Conservation (phyloP, 2,797 vertebrate genomes). For the Aphelocoma californica region DNA sequence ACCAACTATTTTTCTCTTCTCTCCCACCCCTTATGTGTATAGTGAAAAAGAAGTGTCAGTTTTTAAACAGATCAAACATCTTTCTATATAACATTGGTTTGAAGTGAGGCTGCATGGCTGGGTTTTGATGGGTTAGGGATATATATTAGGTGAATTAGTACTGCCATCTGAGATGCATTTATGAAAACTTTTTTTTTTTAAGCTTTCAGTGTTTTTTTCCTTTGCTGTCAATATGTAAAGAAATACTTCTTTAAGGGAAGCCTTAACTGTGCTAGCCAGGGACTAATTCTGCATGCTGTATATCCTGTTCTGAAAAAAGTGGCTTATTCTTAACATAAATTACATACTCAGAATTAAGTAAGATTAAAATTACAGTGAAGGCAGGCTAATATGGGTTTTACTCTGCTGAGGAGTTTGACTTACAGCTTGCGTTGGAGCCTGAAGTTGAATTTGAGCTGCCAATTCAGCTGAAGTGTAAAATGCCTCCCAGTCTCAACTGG, state of each 20-base stretch:
- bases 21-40: not conserved
- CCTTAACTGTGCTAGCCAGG: not conserved
- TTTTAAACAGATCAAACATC: not conserved
- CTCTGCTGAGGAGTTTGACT: conserved; percentile 24
- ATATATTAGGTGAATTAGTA: not conserved
- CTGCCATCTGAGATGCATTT: not conserved
- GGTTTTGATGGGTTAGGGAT: not conserved
- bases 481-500: not conserved
- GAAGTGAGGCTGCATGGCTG: not conserved
- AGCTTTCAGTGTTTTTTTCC: not conserved
- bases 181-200: not conserved
- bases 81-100: not conserved
- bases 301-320: not conserved
- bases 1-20: not conserved
- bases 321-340: conserved; percentile 17
- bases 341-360: not conserved
- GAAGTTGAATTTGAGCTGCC: conserved; percentile 20
- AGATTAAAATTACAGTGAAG: conserved; percentile 42
- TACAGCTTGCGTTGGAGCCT: not conserved
- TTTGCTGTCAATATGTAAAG: not conserved
- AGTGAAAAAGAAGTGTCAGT: not conserved
- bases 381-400: conserved; percentile 27
- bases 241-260: not conserved
- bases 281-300: not conserved
- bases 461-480: conserved; percentile 5